Base-by-base conservation (phyloP, 2,113 vertebrate genomes). In the Scatophagus argus region DNA sequence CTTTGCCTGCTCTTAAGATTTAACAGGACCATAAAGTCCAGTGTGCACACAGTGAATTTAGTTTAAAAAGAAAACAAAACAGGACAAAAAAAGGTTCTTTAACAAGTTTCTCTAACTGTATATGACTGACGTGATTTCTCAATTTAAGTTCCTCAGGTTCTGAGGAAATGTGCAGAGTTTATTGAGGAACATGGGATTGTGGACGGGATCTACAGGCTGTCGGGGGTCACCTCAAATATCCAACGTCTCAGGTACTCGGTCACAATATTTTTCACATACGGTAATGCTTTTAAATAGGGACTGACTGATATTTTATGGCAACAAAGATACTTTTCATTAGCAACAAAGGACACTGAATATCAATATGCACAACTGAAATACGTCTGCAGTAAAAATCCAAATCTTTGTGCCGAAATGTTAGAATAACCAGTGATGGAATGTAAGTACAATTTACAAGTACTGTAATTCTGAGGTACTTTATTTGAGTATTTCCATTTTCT, bases 181-280 rank as follows among this genome's bases (percentile, higher is more conserved):
- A 99, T 99, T 59, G 97, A 99, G 93, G 93, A 96, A 65, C 95
- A 99, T 55, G 98, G 98, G 83, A 95, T 99, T 8, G 98, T 99
- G 92, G 98, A 99, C 41, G 98, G 98, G 49, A 97, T 99, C 86
- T 99, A 99, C 89, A 96, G 98, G 55, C 96, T 99, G 84, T 99
- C 98, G 1, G 98, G 98, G 68, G 93, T 99, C 92, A 98, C 97
- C 70, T 99, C 98, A 74, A 99, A 99, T 87, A 99, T 99, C 87
- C 98, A 99, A 79, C 96, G 96, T 79, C 91, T 99, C 91, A 97
- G 97, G 98, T 99, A 90, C 38, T 39, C 8, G 12, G n/a, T n/a
- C 39, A 41, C 25, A 25, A 91, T 82, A 47, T 12, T 7, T 41
- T 38, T 23, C 4, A 17, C 49, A 23, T 43, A 43, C 7, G 34